Base-by-base conservation (phyloP, 2,888 invertebrate genomes). In the Standfussiana lucernea region DNA sequence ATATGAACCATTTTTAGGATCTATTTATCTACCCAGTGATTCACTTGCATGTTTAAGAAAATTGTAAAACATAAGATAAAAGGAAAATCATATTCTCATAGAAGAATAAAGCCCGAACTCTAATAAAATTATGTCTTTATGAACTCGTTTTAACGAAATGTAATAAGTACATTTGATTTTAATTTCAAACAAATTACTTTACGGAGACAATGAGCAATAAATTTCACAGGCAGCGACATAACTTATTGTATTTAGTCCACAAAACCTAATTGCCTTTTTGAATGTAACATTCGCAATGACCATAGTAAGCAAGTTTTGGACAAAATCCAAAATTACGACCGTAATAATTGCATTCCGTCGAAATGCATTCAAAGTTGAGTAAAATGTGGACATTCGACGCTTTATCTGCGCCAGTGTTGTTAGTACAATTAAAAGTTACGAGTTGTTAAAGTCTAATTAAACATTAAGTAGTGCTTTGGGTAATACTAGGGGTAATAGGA, bases 361-460 rank as follows among this genome's bases (percentile, higher is more conserved):
- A 90, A 93, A 92, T 90, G 91, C 90, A 92, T 91, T 92, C 90
- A 86, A 90, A 94, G 91, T 93, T 92, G 92, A 92, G 89, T 91
- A 90, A 92, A 93, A 93, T 92, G 91, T 91, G 91, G 89, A 89
- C 89, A 90, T 91, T 89, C 90, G 87, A 86, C 81, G 87, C 87
- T 91, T 89, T 89, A 90, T 90, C 86, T 84, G 84, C 85, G 73
- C 71, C 79, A 81, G 84, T 77, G 82, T 77, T 83, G 81, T 73
- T 72, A 67, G 75, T 66, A 77, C 80, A 80, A 86, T 88, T 85
- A 83, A 88, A 86, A 88, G 79, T 82, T 84, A 70, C 68, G 11
- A 78, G 42, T 75, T 56, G 77, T 70, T 72, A 66, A 79, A 78
- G 76, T 71, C 74, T 80, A 72, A 86, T 83, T 79, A 79, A 79